Conservation (phyloP, 2,797 vertebrate species). For the Cottoperca gobio region DNA sequence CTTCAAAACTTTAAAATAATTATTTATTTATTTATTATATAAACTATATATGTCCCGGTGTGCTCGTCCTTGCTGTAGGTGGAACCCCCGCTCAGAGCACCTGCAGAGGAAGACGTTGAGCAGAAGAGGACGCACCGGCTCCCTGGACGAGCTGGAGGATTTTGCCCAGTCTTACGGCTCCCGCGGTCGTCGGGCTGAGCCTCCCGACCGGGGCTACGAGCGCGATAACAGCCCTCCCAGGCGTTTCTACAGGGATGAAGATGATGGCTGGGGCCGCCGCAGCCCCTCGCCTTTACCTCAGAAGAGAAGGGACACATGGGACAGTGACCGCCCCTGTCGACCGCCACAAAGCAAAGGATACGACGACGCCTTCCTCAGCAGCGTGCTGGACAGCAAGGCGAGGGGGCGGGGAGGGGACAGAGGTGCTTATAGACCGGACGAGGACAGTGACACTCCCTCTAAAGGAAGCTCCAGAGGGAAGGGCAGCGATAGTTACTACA, state of each 20-base stretch:
- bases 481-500: slow-evolving; percentile 81
- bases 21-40: too few species aligned
- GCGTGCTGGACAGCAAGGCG: slow-evolving; percentile 89
- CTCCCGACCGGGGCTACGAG: slow-evolving; percentile 78
- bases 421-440: slow-evolving; percentile 72
- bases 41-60: background rate
- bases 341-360: slow-evolving; percentile 82
- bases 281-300: slow-evolving; percentile 85
- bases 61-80: slow-evolving; percentile 75
- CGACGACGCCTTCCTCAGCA: slow-evolving; percentile 89
- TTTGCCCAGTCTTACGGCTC: slow-evolving; percentile 86
- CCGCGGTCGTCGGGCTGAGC: slow-evolving; percentile 76
- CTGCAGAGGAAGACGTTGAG: slow-evolving; percentile 90
- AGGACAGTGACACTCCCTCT: slow-evolving; percentile 92
- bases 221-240: slow-evolving; percentile 77
- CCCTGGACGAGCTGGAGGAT: slow-evolving; percentile 95
- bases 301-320: slow-evolving; percentile 89
- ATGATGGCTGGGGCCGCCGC: slow-evolving; percentile 77
- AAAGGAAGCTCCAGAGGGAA: slow-evolving; percentile 90
- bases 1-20: too few species aligned
- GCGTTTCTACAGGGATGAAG: slow-evolving; percentile 68
- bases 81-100: slow-evolving; percentile 92
- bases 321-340: slow-evolving; percentile 80
- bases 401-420: slow-evolving; percentile 84
- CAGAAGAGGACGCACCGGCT: slow-evolving; percentile 89